Evolutionary conservation across 30 jellyfish, hydroid and myxozoan species (phyloP).

Genomic region (Pelagia noctiluca): DNA sequence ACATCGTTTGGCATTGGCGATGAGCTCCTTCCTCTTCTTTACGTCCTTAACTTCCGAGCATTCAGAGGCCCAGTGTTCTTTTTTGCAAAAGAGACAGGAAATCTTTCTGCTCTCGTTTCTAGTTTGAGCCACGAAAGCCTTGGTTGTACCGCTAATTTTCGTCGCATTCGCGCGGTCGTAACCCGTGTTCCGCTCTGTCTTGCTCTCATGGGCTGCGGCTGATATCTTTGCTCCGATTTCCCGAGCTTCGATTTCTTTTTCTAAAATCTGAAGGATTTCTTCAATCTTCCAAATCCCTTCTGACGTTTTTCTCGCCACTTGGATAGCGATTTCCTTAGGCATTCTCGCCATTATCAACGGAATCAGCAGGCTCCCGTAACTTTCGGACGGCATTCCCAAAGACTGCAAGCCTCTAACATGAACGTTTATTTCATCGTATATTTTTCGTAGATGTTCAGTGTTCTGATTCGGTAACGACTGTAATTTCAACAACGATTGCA

Average conservation of each 20-base stretch:
- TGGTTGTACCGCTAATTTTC: not conserved
- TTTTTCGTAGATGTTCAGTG: conserved; percentile 5
- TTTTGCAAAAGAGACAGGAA: too few relatives aligned
- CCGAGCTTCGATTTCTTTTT: conserved; percentile 54
- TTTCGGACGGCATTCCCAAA: too few relatives aligned
- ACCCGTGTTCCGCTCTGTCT: conserved; percentile 19
- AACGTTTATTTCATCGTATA: conserved; percentile 30
- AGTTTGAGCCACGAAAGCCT: conserved; percentile 40
- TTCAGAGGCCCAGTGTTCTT: too few relatives aligned
- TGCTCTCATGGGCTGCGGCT: not conserved
- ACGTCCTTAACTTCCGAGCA: too few relatives aligned
- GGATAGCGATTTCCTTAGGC: too few relatives aligned
- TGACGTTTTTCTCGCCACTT: too few relatives aligned
- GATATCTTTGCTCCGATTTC: conserved; percentile 30
- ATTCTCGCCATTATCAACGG: conserved; percentile 26
- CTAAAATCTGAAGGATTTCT: not conserved
- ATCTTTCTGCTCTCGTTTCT: too few relatives aligned
- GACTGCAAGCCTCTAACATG: conserved; percentile 76
- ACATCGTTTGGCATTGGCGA: conserved; percentile 25
- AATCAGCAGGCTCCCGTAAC: too few relatives aligned
- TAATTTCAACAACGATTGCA: conserved; percentile 35
- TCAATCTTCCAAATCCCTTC: too few relatives aligned
- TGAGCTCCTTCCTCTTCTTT: too few relatives aligned
- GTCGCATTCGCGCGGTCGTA: not conserved
- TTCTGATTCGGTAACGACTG: conserved; percentile 14